Base-by-base conservation (phyloP, 2,888 invertebrate species). In the Pimpla rufipes region DNA sequence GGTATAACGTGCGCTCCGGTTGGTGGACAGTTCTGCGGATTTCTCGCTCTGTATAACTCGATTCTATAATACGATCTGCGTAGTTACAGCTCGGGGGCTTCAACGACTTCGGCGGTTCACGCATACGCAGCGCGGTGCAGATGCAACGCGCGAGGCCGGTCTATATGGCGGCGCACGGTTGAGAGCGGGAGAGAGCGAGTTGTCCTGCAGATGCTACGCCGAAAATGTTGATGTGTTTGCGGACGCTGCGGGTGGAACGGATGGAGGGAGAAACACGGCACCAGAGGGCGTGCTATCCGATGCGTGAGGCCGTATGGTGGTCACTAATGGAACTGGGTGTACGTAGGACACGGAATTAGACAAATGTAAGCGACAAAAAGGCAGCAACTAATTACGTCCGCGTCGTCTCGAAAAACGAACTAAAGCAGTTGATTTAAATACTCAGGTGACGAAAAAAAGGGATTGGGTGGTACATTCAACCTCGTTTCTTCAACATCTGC, bases 11-110 rank as follows among this genome's bases (percentile, higher is more conserved):
- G 52, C 57, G 75, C 35, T 40, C 18, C 70, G 45, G 35, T 21
- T 35, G 57, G 50, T 62, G 68, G 55, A 45, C 59, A 55, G 64
- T 73, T 79, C 73, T 73, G 79, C 73, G 79, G 79, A 79, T 79
- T 83, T 79, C 83, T 83, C 83, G 79, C 79, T 83, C 76, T 55
- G 76, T 79, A 83, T 79, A 83, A 76, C 83, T 73, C 79, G 76
- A 79, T 83, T 79, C 76, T 45, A 73, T 83, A 79, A 83, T 67
- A 55, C 73, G 79, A 83, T 83, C 73, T 73, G 67, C 71, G 47
- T 55, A 67, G 62, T 77, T 79, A 62, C 66, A 73, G 73, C 64
- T 67, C 45, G 75, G 42, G 52, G 55, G 52, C n/a, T 62, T 16
- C 29, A 42, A 37, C 66, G n/a, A 71, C 66, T 71, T 59, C 66